These are phyloP conservation scores for Kryptopterus vitreolus DNA, from an alignment of 2,797 vertebrate species.

Conservation along the genomic window DNA sequence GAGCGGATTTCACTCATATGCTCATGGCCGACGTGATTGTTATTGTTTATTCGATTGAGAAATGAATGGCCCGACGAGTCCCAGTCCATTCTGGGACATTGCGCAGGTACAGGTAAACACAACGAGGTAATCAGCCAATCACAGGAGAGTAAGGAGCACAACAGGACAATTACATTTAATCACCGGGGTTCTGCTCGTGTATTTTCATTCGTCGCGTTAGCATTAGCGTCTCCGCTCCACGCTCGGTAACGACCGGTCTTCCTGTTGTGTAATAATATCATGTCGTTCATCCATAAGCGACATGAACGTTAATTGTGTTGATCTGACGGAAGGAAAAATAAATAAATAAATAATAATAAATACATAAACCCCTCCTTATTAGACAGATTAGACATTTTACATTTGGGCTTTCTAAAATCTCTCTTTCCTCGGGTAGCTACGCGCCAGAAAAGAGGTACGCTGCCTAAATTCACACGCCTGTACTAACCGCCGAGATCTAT, in stretches of 20 bases:
- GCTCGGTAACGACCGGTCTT: too few species aligned
- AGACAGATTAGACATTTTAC: conserved; percentile 46
- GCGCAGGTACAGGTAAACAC: background rate
- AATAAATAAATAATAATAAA: too few species aligned
- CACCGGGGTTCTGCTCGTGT: background rate
- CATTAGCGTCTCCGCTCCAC: too few species aligned
- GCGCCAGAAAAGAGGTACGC: conserved; percentile 21
- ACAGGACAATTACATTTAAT: background rate
- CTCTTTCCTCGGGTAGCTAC: conserved; percentile 15
- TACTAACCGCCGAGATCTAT: conserved; percentile 53
- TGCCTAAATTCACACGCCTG: conserved; percentile 42
- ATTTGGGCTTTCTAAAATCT: conserved; percentile 48
- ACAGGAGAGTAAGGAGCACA: background rate
- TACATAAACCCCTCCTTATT: too few species aligned
- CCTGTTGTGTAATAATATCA: conserved; percentile 1
- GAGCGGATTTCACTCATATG: conserved; percentile 58
- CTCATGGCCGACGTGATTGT: background rate
- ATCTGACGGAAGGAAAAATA: background rate
- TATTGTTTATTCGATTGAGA: background rate
- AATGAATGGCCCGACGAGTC: too few species aligned
- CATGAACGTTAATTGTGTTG: background rate
- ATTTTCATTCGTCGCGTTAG: background rate
- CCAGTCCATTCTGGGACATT: too few species aligned
- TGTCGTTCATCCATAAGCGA: conserved; percentile 21
- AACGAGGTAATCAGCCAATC: background rate